Conservation (phyloP, 2,797 vertebrate species). For the Varecia variegata region DNA sequence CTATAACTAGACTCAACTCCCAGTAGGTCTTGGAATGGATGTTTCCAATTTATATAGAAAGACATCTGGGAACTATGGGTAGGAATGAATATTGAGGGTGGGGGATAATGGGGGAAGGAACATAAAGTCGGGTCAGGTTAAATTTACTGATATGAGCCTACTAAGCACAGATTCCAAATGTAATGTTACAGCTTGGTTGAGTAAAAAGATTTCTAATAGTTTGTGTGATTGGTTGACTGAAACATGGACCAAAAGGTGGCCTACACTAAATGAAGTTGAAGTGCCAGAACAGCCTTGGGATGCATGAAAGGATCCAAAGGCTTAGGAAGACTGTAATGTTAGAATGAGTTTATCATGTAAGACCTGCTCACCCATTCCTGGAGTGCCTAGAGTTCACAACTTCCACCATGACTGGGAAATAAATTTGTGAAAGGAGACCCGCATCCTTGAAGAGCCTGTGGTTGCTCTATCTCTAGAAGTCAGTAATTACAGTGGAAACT, state of each 20-base stretch:
- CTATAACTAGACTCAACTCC: not conserved
- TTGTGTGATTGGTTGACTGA: not conserved
- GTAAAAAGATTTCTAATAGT: not conserved
- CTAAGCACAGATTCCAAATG: not conserved
- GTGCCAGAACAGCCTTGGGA: not conserved
- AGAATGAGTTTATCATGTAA: not conserved
- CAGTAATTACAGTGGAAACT: not conserved
- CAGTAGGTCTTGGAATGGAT: not conserved
- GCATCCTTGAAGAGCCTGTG: not conserved
- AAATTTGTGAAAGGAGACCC: not conserved
- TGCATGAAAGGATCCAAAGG: not conserved
- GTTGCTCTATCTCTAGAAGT: not conserved
- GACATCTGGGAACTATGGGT: not conserved
- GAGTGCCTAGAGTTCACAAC: not conserved
- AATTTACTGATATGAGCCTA: not conserved
- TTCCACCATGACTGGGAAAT: not conserved
- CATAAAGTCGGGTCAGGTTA: not conserved
- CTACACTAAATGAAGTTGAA: not conserved
- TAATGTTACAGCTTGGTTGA: not conserved
- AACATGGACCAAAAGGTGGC: not conserved
- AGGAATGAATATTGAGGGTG: not conserved
- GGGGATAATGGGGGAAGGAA: not conserved
- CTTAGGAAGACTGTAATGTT: not conserved
- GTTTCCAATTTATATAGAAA: not conserved
- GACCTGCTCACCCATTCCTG: not conserved